Evolutionary conservation across 2,797 vertebrate genomes (phyloP).

Genomic region (Sarcophilus harrisii): DNA sequence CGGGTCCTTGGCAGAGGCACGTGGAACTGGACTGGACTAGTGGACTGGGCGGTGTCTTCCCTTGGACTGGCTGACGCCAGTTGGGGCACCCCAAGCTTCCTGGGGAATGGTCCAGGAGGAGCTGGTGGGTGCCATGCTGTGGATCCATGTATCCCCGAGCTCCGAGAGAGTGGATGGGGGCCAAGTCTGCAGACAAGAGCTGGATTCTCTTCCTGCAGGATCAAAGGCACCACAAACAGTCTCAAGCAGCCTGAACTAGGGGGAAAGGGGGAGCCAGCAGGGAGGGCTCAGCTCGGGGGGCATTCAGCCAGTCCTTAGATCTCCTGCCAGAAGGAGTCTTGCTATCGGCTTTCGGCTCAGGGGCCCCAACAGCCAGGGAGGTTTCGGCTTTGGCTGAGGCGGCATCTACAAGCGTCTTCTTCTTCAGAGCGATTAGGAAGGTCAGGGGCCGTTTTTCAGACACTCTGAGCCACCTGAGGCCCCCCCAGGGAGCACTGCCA

Average conservation of each 20-base stretch:
- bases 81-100: background rate
- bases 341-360: background rate
- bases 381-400: background rate
- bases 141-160: background rate
- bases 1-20: background rate
- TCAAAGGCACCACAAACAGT: background rate
- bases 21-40: background rate
- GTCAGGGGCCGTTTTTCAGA: background rate
- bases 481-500: background rate
- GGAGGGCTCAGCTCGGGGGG: background rate
- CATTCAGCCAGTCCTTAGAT: background rate
- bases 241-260: background rate
- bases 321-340: background rate
- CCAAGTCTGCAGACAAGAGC: background rate
- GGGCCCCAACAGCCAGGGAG: background rate
- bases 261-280: too few relatives aligned
- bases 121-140: background rate
- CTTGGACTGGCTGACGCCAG: background rate
- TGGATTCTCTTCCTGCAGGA: background rate
- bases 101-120: background rate
- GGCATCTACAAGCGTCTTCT: background rate
- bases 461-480: background rate
- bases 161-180: background rate
- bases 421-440: background rate
- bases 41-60: background rate